Base-by-base conservation (phyloP, 2,888 invertebrate genomes). In the Metacarcinus magister region DNA sequence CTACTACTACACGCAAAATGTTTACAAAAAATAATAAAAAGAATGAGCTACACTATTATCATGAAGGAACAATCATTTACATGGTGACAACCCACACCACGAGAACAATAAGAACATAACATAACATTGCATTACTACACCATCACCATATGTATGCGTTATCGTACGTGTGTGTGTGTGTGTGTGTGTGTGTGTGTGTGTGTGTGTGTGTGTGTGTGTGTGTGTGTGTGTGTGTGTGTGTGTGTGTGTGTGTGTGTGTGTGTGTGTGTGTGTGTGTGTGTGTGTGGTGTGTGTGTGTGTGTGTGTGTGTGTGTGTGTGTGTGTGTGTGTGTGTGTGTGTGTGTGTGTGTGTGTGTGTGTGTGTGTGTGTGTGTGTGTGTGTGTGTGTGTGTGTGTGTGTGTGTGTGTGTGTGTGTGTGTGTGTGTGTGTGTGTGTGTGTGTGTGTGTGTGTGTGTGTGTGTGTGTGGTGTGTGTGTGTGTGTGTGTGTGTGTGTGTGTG, bases 351-450 rank as follows among this genome's bases (percentile, higher is more conserved):
- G 16, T 32, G 44, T 32, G 90, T n/a, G 90, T 90, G 90, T 92
- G 92, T 46, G 48, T 92, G 91, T 92, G 91, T 92, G 48, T 92
- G 92, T 92, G 92, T 92, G 92, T 92, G 92, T 92, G 92, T 92
- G 92, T 92, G 46, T 92, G 92, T 92, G 92, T 92, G 92, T 92
- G 92, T 92, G 92, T 92, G 92, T 46, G 92, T 92, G 92, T 92
- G 92, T 92, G 92, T 92, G 46, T 92, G 92, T 92, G 92, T 92
- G 32, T 92, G 92, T 92, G 92, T 92, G 92, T 92, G 92, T 92
- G 92, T 92, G 54, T 92, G 92, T 54, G 60, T 39, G 93, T 39
- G 39, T 39, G 39, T 0, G 3, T 23, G 19, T 19, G 23, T 23
- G 60, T 4, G 23, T 60, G 60, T 4, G 60, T 23, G 19, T 19